phyloP scores from a whole-genome alignment of 2,113 vertebrate species.

The Polypterus bichir region DNA sequence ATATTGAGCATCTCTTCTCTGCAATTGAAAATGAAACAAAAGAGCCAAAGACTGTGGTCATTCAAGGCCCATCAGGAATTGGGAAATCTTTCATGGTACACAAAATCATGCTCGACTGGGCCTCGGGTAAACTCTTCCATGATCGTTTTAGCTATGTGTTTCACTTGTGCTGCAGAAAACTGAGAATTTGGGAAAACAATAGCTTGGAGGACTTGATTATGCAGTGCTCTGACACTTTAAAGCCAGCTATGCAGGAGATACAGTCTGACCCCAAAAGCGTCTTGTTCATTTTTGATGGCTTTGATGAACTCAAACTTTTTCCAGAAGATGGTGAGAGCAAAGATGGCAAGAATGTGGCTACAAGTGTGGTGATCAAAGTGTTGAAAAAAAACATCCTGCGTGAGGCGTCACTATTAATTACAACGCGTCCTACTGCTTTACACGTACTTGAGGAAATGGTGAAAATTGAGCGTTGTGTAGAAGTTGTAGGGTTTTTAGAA shows the following conservation, averaged over 20 bases:
- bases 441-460: conserved; percentile 9
- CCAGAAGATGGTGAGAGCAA: neutral
- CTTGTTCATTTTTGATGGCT: conserved; percentile 40
- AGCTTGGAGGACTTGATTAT: conserved; percentile 34
- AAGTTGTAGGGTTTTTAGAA: conserved; percentile 17
- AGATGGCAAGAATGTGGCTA: conserved; percentile 21
- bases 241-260: conserved; percentile 1
- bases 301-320: conserved; percentile 27
- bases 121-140: neutral
- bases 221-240: conserved; percentile 17
- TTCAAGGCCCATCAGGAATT: conserved; percentile 43
- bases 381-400: conserved; percentile 28
- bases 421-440: conserved; percentile 29
- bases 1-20: conserved; percentile 9
- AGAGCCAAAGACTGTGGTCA: conserved; percentile 28
- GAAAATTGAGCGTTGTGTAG: conserved; percentile 11
- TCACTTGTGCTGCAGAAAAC: conserved; percentile 38
- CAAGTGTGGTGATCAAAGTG: conserved; percentile 29
- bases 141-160: conserved; percentile 35
- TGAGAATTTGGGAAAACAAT: neutral
- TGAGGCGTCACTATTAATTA: conserved; percentile 31
- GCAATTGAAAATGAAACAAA: neutral
- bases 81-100: conserved; percentile 41
- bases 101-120: conserved; percentile 42
- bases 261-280: conserved; percentile 22